Evolutionary conservation across 2,888 invertebrate species (phyloP), one percentile per base, ranked within the genome.

Genomic region (Calliopum simillimum): DNA sequence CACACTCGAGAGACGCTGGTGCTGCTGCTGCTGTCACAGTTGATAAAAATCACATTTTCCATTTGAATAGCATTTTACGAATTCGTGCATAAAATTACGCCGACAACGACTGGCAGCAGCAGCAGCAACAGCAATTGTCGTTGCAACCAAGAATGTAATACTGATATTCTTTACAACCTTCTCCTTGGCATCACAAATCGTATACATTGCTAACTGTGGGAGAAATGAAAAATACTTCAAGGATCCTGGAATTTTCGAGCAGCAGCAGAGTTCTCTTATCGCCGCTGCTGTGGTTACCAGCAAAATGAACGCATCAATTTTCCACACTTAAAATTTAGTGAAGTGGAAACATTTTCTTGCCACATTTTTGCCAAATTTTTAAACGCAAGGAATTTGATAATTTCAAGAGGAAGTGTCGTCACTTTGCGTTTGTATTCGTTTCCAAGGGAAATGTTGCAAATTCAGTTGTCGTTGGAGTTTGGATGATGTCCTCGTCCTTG

Each of bases 41-140:
- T 83, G 83, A 83, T 83, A 83, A 83, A 83, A 83, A 83, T 83
- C 83, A 83, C 79, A 83, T 83, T 83, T 83, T 83, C 83, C 83
- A 83, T 83, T 82, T 81, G 83, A 83, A 82, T 82, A 80, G 80
- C 79, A 81, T 81, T 83, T 82, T 81, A 81, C 77, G 83, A 82
- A 83, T 83, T 83, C 83, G 82, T 83, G 83, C 83, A 83, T 83
- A 82, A 83, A 83, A 82, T 83, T 81, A 83, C 82, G 74, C 21
- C 25, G 51, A 44, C 44, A 6, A n/a, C 21, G 23, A 19, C 33
- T 13, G 13, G 25, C 61, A 55, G 53, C 23, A 66, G 47, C 14
- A 8, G 2, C 43, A 56, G 16, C 21, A 19, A 14, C n/a, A 58
- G n/a, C 19, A 21, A 43, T 46, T 19, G 25, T 77, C 75, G 75